These are phyloP conservation scores for Coelopa pilipes DNA, from an alignment of 2,888 invertebrate genomes.

Conservation along the genomic window DNA sequence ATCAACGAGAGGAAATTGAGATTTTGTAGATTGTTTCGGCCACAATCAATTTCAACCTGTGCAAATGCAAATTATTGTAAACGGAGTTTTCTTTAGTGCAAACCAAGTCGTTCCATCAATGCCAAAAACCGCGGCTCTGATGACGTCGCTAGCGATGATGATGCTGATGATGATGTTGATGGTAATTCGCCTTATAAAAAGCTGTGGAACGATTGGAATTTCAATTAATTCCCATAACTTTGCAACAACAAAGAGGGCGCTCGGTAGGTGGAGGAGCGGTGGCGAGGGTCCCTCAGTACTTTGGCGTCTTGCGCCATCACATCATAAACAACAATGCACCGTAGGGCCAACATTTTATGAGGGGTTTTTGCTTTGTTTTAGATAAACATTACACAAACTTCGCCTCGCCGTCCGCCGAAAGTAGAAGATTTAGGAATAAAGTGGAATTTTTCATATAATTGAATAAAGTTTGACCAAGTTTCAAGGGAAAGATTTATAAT, in stretches of 20 bases:
- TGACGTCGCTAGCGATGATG: no score
- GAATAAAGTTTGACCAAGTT: not conserved
- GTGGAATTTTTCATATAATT: not conserved
- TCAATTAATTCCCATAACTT: slow-evolving; percentile 67
- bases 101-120: no score
- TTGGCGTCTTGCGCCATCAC: slow-evolving; percentile 3
- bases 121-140: no score
- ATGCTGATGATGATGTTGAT: slow-evolving; percentile 38
- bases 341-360: not conserved
- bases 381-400: slow-evolving; percentile 1
- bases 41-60: no score
- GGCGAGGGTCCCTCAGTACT: slow-evolving; percentile 5
- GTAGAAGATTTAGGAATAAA: not conserved
- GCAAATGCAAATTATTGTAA: no score
- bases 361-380: no score
- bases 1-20: no score
- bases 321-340: slow-evolving; percentile 16
- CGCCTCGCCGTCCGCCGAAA: not conserved
- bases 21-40: no score
- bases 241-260: slow-evolving; percentile 43
- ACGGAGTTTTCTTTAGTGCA: no score
- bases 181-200: slow-evolving; percentile 66
- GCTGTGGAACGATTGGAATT: slow-evolving; percentile 66
- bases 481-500: not conserved
- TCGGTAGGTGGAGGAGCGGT: slow-evolving; percentile 8